These are phyloP conservation scores for Botia almorhae DNA, from an alignment of 2,797 vertebrate genomes.

Conservation along the genomic window DNA sequence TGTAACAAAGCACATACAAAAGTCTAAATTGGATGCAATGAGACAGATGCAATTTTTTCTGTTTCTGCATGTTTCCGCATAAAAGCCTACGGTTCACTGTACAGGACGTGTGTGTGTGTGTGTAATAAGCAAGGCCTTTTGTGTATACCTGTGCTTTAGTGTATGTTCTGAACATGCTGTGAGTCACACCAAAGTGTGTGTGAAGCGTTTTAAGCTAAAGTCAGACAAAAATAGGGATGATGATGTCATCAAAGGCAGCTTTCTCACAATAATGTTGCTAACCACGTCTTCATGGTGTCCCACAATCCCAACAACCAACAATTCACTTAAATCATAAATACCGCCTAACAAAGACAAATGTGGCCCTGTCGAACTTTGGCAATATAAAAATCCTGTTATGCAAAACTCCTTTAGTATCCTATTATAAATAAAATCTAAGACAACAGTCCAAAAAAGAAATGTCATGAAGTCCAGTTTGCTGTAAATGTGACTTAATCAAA, in stretches of 20 bases:
- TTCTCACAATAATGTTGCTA: not conserved
- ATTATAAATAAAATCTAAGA: not conserved
- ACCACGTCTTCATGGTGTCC: not conserved
- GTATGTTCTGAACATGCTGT: slow-evolving; percentile 28
- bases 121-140: slow-evolving; percentile 17
- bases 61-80: too few relatives aligned
- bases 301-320: not conserved
- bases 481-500: slow-evolving; percentile 31
- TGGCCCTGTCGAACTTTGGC: not conserved
- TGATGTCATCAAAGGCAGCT: slow-evolving; percentile 40
- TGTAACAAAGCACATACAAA: too few relatives aligned
- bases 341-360: slow-evolving; percentile 22
- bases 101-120: not conserved
- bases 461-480: not conserved
- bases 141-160: not conserved
- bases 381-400: not conserved
- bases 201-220: slow-evolving; percentile 38
- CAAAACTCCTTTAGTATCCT: not conserved
- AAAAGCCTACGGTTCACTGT: not conserved
- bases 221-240: slow-evolving; percentile 28
- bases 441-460: not conserved
- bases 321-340: not conserved
- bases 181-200: slow-evolving; percentile 23
- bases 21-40: too few relatives aligned
- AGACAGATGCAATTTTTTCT: too few relatives aligned